Conservation (phyloP, 1,140 invertebrate species). For the Lordiphosa stackelbergi region DNA sequence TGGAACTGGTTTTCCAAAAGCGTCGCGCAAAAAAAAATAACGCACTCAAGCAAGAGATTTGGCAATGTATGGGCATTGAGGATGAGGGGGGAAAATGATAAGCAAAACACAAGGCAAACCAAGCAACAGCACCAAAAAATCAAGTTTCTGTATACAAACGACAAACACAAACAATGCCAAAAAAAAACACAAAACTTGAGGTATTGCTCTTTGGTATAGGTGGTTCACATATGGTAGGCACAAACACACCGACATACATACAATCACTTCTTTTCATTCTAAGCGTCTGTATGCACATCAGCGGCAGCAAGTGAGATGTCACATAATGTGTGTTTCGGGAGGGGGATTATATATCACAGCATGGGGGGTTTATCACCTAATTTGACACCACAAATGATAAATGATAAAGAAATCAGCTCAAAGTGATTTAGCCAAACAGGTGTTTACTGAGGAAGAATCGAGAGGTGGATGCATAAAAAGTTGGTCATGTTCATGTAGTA, state of each 20-base stretch:
- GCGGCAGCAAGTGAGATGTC: conserved; percentile 4
- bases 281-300: conserved; percentile 2
- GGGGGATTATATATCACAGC: not conserved
- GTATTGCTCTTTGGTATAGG: conserved; percentile 7
- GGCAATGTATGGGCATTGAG: conserved; percentile 48
- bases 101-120: conserved; percentile 36
- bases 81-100: conserved; percentile 55
- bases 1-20: conserved; percentile 60
- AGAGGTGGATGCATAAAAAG: too few relatives aligned
- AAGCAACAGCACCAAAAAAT: conserved; percentile 25
- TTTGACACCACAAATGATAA: conserved; percentile 21
- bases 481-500: too few relatives aligned
- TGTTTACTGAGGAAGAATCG: not conserved
- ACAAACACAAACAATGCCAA: conserved; percentile 14
- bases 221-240: conserved; percentile 8
- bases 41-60: conserved; percentile 42
- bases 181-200: not conserved
- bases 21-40: conserved; percentile 27
- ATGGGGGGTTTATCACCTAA: conserved; percentile 8
- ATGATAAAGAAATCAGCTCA: conserved; percentile 6
- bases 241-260: not conserved
- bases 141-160: conserved; percentile 43
- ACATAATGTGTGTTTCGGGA: conserved; percentile 1
- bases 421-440: conserved; percentile 17
- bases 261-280: not conserved